phyloP scores from a whole-genome alignment of 2,888 invertebrate genomes.

The Adela reaumurella region DNA sequence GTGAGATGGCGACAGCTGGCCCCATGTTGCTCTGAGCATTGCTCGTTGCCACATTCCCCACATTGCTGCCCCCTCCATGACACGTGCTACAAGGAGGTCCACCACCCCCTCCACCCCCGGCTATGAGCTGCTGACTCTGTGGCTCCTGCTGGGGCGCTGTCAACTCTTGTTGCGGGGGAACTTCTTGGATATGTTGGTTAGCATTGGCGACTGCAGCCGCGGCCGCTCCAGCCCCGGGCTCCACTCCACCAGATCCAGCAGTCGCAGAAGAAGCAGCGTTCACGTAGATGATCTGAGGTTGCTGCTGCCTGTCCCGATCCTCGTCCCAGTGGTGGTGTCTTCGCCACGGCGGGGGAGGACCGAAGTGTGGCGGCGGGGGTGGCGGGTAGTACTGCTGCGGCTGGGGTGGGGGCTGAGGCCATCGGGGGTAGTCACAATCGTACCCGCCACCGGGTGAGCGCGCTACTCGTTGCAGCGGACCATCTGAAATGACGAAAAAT shows the following conservation, averaged over 20 bases:
- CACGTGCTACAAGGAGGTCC: background rate
- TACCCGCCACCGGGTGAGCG: conserved; percentile 23
- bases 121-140: background rate
- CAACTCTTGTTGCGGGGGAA: background rate
- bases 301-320: conserved; percentile 2
- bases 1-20: conserved; percentile 27
- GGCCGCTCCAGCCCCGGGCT: background rate
- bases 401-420: conserved; percentile 8
- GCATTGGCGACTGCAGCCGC: background rate
- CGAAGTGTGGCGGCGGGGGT: conserved; percentile 14
- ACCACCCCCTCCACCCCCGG: background rate
- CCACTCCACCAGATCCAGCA: background rate
- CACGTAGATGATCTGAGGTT: background rate
- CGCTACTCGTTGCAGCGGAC: conserved; percentile 10
- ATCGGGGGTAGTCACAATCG: conserved; percentile 12
- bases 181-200: background rate
- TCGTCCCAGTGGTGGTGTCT: conserved; percentile 11
- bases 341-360: conserved; percentile 15
- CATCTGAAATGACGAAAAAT: background rate
- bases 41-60: conserved; percentile 17
- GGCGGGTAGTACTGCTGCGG: conserved; percentile 10
- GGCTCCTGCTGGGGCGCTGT: background rate
- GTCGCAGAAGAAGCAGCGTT: background rate
- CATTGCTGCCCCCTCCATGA: background rate
- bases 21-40: conserved; percentile 26